Evolutionary conservation across 2,113 vertebrate genomes (phyloP), one percentile per base, ranked within the genome.

Genomic region (Vidua chalybeata): DNA sequence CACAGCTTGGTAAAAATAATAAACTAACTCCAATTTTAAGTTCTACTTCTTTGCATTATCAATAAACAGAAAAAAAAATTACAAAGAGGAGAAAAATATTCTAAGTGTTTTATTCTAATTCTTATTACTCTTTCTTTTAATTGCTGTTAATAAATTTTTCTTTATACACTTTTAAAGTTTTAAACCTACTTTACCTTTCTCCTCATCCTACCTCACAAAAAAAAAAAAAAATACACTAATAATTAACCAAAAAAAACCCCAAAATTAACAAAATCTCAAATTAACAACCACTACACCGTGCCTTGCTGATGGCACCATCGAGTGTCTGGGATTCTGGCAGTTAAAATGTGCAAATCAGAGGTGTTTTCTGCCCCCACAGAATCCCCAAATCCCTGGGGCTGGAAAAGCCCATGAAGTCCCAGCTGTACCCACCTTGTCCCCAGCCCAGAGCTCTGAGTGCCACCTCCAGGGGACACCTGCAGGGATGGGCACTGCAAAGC

Each of bases 381-480:
- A 51, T 33, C 22, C 22, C 8, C 0, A 13, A 4, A 51, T 37
- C 31, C 27, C 35, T 1, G 37, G 0, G 37, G 37, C 2, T 58
- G 68, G 77, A 2, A 52, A 17, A 81, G 10, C 27, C 35, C 86
- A n/a, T n/a, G n/a, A n/a, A n/a, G n/a, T 64, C 14, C 59, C 30
- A 49, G 67, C 8, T 0, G 7, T 59, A 7, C 12, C 41, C 64
- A 63, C 56, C 74, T 20, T 71, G 85, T 48, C 22, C 10, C 74
- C 54, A 54, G 56, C 67, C 26, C 81, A 83, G 80, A 62, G 80
- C 80, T 1, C 74, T 72, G 6, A 88, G 85, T 72, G 76, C 43
- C 85, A 87, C 49, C 2, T 23, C 24, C 66, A 87, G 74, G 10
- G 8, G n/a, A 1, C 75, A 72, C 85, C 66, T 63, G 2, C 85